Percentiles rank a stretch among this genome's conserved stretches.
phyloP scores from a whole-genome alignment of 2,113 vertebrate species.

The Halichoeres trimaculatus region DNA sequence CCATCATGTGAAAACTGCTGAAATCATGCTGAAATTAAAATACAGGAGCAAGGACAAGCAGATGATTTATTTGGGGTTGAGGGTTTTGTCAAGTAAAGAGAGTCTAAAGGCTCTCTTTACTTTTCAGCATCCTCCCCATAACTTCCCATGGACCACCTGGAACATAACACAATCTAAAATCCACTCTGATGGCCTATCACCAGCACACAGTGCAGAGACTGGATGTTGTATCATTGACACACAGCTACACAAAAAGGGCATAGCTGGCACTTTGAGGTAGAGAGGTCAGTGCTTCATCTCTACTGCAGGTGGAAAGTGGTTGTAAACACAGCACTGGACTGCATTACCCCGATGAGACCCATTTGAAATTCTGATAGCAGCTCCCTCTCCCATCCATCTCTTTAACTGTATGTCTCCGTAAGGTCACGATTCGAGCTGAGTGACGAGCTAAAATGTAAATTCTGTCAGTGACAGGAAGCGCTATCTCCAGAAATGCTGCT shows the following conservation, averaged over 20 bases:
- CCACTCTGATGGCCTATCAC: slow-evolving; percentile 39
- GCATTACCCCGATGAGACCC: slow-evolving; percentile 53
- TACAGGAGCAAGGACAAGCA: slow-evolving; percentile 14
- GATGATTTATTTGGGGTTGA: slow-evolving; percentile 18
- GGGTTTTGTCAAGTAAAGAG: slow-evolving; percentile 45
- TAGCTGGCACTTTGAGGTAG: slow-evolving; percentile 43
- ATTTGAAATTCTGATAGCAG: slow-evolving; percentile 48
- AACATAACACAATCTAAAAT: slow-evolving; percentile 15
- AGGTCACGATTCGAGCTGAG: slow-evolving; percentile 50
- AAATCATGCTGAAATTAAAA: not conserved
- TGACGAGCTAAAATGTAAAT: slow-evolving; percentile 44
- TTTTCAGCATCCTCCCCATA: slow-evolving; percentile 42
- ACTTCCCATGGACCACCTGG: slow-evolving; percentile 20
- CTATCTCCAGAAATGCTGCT: slow-evolving; percentile 32
- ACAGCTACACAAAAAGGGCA: slow-evolving; percentile 21
- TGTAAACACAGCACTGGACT: slow-evolving; percentile 60
- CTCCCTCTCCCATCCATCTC: slow-evolving; percentile 51
- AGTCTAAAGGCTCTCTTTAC: slow-evolving; percentile 48
- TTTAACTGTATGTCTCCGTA: slow-evolving; percentile 47
- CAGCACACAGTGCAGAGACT: slow-evolving; percentile 32
- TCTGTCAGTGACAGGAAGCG: slow-evolving; percentile 41
- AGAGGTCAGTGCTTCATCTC: slow-evolving; percentile 30
- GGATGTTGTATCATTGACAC: slow-evolving; percentile 28
- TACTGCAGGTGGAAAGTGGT: slow-evolving; percentile 13
- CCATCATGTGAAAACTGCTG: slow-evolving; percentile 88